Evolutionary conservation across 2,113 vertebrate species (phyloP), one percentile per base, ranked within the genome.

Genomic region (Brachyhypopomus occidentalis): DNA sequence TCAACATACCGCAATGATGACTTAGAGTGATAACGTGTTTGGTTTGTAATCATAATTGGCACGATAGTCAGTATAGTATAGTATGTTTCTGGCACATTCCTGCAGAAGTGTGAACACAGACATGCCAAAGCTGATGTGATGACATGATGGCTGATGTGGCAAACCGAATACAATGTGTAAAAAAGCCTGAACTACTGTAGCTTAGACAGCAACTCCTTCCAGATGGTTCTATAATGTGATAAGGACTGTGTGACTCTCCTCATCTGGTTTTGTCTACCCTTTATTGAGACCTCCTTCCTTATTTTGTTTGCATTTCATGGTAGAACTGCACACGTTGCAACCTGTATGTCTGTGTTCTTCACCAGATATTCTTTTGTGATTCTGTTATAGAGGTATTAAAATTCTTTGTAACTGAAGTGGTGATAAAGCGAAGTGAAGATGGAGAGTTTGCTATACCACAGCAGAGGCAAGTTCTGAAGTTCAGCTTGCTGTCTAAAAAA

Each of bases 341-440:
- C 34, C 8, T 2, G 41, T n/a, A 5, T 69, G 20, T 5, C 20
- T 5, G 11, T 64, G 12, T 64, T 38, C 56, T 2, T 23, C 6
- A 4, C 16, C 22, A 69, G n/a, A 41, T 59, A 75, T 69, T 48
- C 5, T 58, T 5, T 81, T 2, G 56, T 79, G 9, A 84, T 2
- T 86, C 38, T 66, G 70, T 90, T 93, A 75, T 88, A 99, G 97
- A 90, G 77, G 94, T 91, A 5, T 75, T 95, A 84, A 98, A 96
- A 82, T 94, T 97, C 78, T 98, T 96, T 87, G 82, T 96, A 88
- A 98, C 97, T 0, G 96, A 98, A 90, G 89, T 98, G 85, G 86
- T 94, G 83, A 90, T 96, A 89, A 93, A 87, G 48, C 89, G 88
- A 0, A 87, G 84, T 66, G 89, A 91, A 64, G 88, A 90, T 83